Percentiles rank a stretch among this genome's conserved stretches.
These are phyloP conservation scores for Pseudolycoriella hygida DNA, from an alignment of 2,888 invertebrate species.

Conservation along the genomic window DNA sequence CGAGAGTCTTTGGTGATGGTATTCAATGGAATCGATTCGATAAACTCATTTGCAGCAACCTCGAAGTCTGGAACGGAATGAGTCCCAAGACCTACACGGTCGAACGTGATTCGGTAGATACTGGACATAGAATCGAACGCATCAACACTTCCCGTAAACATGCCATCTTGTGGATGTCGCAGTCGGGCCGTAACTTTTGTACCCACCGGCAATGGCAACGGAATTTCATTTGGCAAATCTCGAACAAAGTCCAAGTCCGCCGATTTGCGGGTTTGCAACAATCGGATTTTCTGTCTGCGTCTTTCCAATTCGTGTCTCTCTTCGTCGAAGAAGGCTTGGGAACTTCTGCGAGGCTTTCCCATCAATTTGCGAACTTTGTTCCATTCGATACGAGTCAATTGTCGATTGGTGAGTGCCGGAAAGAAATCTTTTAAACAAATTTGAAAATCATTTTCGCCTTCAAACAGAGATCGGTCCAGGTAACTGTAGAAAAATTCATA, in stretches of 20 bases:
- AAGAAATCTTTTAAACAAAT: constrained; percentile 86
- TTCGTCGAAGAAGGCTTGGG: constrained; percentile 88
- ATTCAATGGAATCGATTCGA: constrained; percentile 70
- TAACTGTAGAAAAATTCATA: constrained; percentile 99
- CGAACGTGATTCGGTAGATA: constrained; percentile 88
- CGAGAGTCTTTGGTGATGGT: constrained; percentile 68
- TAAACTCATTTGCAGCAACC: constrained; percentile 77
- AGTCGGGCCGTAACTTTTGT: constrained; percentile 85
- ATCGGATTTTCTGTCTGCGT: constrained; percentile 79
- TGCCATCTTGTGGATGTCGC: constrained; percentile 83
- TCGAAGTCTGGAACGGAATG: constrained; percentile 94
- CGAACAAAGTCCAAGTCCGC: constrained; percentile 59
- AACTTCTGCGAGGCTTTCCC: constrained; percentile 93
- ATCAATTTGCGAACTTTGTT: constrained; percentile 85
- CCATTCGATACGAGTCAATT: constrained; percentile 84
- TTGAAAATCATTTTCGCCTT: constrained; percentile 92
- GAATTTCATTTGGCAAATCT: constrained; percentile 88
- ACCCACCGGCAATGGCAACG: constrained; percentile 84
- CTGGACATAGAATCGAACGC: constrained; percentile 90
- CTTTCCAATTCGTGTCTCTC: constrained; percentile 80
- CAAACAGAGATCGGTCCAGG: constrained; percentile 85
- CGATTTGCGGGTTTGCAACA: constrained; percentile 80
- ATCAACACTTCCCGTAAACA: constrained; percentile 86
- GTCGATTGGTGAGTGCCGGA: constrained; percentile 72
- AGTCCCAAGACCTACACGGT: constrained; percentile 78